phyloP scores from a whole-genome alignment of 2,113 vertebrate genomes.

The Siniperca knerii region DNA sequence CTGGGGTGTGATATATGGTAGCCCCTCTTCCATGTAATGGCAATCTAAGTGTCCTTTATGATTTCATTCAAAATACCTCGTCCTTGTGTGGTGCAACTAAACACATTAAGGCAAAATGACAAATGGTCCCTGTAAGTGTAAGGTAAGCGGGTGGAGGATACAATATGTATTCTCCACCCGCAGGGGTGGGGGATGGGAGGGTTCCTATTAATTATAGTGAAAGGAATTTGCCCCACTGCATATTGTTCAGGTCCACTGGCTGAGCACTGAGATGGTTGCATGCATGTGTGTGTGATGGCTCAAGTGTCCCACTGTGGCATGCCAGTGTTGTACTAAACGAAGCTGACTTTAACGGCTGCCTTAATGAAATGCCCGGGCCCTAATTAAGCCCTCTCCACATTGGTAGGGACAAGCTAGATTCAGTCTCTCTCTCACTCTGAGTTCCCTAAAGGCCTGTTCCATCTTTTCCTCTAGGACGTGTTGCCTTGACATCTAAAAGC shows the following conservation, averaged over 20 bases:
- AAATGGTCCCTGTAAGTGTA: conserved; percentile 63
- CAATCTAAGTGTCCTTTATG: conserved; percentile 79
- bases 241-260: conserved; percentile 66
- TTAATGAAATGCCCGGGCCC: conserved; percentile 79
- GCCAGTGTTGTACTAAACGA: conserved; percentile 74
- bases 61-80: conserved; percentile 78
- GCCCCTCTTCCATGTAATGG: conserved; percentile 75
- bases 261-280: conserved; percentile 31
- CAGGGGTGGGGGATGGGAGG: conserved; percentile 34
- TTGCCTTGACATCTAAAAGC: conserved; percentile 63
- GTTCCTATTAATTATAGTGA: conserved; percentile 80
- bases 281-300: conserved; percentile 50
- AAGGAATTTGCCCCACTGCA: conserved; percentile 67
- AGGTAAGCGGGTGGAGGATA: conserved; percentile 61
- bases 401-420: conserved; percentile 57
- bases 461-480: conserved; percentile 50
- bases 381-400: conserved; percentile 83
- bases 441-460: conserved; percentile 59
- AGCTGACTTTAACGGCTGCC: conserved; percentile 82
- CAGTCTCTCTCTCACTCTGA: conserved; percentile 47
- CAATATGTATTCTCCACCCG: conserved; percentile 51
- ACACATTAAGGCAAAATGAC: conserved; percentile 77
- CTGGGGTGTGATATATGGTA: conserved; percentile 73
- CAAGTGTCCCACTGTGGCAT: conserved; percentile 61
- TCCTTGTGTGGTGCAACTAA: conserved; percentile 75